Percentiles rank a stretch among this genome's conserved stretches.
These are phyloP conservation scores for Acanthis flammea DNA, from an alignment of 2,797 vertebrate species.

Conservation along the genomic window DNA sequence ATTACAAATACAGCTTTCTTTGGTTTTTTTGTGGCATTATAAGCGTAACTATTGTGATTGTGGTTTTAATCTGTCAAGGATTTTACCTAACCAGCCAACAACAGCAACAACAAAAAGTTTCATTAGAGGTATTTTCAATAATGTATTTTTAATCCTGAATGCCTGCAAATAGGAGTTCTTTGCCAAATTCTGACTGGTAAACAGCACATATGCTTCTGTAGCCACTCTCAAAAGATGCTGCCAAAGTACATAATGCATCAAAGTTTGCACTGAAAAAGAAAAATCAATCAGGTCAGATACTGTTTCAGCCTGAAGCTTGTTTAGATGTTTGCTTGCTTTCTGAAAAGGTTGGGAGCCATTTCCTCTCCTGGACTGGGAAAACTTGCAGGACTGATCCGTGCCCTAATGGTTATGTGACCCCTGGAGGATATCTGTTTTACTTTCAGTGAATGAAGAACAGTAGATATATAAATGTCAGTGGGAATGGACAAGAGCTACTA, in stretches of 20 bases:
- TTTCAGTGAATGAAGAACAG: not conserved
- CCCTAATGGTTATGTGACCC: not conserved
- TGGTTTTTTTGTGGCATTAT: not conserved
- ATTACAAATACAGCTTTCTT: not conserved
- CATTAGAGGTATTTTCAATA: not conserved
- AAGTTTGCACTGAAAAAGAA: constrained; percentile 35
- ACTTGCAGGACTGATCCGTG: not conserved
- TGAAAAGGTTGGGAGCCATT: not conserved
- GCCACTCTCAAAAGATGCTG: constrained; percentile 46
- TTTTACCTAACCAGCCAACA: not conserved
- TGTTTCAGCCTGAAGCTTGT: constrained; percentile 45
- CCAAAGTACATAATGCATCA: constrained; percentile 52
- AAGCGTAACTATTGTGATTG: not conserved
- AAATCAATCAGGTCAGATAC: constrained; percentile 46
- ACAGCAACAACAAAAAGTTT: not conserved
- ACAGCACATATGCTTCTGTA: constrained; percentile 47
- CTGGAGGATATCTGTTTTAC: not conserved
- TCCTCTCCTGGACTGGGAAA: not conserved
- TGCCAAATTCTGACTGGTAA: constrained; percentile 49
- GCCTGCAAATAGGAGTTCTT: constrained; percentile 19
- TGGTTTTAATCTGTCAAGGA: not conserved
- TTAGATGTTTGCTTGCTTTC: not conserved
- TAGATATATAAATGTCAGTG: not conserved
- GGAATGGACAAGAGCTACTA: not conserved
- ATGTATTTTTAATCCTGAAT: constrained; percentile 41